Percentiles rank a stretch among this genome's conserved stretches.
These are phyloP conservation scores for Drymodes brunneopygia DNA, from an alignment of 2,113 vertebrate species.

Conservation along the genomic window DNA sequence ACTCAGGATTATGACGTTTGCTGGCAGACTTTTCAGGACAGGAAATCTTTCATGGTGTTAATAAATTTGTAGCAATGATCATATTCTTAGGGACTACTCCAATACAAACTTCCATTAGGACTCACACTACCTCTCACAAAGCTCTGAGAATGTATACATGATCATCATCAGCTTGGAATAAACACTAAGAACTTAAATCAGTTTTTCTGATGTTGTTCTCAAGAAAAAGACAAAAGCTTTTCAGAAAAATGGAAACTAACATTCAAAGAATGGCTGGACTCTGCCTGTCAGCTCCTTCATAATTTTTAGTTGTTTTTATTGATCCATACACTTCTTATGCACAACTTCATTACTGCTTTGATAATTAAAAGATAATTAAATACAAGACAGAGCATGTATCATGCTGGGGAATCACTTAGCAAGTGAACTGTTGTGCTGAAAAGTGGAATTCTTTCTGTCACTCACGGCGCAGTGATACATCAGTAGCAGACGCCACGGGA, in stretches of 20 bases:
- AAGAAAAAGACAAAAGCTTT: neutral
- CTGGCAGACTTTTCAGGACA: constrained; percentile 22
- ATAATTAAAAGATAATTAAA: constrained; percentile 60
- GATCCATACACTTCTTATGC: constrained; percentile 25
- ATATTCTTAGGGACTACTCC: constrained; percentile 30
- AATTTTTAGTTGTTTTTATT: constrained; percentile 31
- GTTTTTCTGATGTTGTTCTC: neutral
- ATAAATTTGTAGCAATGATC: constrained; percentile 27
- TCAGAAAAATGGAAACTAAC: neutral
- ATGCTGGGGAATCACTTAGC: constrained; percentile 14
- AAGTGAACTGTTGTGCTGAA: constrained; percentile 34
- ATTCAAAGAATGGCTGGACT: fast-evolving
- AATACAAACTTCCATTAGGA: constrained; percentile 32
- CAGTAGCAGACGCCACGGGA: neutral
- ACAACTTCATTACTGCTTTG: constrained; percentile 32
- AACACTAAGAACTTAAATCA: neutral
- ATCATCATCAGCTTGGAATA: neutral
- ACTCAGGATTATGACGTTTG: constrained; percentile 17
- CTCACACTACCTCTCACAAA: neutral
- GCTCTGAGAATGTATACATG: neutral
- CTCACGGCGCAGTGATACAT: neutral
- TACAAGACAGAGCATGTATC: constrained; percentile 52
- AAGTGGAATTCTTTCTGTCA: constrained; percentile 44
- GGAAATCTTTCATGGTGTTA: constrained; percentile 38
- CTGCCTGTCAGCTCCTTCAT: neutral